phyloP scores from a whole-genome alignment of 2,113 vertebrate species.

The Microtus ochrogaster region DNA sequence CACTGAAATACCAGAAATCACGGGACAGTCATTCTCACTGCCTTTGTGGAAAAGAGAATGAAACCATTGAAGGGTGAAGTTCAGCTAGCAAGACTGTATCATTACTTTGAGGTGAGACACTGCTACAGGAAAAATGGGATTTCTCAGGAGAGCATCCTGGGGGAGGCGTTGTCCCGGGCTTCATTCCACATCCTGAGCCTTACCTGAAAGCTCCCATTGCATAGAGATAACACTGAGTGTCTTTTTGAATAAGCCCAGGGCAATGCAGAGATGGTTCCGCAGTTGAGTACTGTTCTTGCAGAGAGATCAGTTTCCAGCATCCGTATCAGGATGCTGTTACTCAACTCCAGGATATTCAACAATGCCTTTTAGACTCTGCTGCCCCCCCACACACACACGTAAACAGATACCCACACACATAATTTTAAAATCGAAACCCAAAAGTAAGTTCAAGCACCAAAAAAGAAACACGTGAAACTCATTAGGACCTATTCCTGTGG shows the following conservation, averaged over 20 bases:
- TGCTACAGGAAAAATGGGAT: background rate
- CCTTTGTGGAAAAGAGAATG: background rate
- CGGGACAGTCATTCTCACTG: background rate
- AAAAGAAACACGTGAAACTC: background rate
- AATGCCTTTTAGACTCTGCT: background rate
- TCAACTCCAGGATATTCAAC: no score
- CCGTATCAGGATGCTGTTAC: background rate
- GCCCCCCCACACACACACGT: background rate
- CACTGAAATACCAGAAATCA: background rate
- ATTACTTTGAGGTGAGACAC: background rate
- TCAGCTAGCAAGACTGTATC: background rate
- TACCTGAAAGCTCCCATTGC: background rate
- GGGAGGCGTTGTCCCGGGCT: background rate
- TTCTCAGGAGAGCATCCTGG: background rate
- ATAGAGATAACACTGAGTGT: background rate
- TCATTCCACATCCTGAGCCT: background rate
- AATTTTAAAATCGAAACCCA: background rate
- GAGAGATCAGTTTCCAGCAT: background rate
- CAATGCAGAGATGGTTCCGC: background rate
- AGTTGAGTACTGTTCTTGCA: background rate
- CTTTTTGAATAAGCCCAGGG: background rate
- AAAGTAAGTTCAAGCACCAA: background rate
- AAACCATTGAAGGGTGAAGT: background rate
- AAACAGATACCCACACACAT: background rate
- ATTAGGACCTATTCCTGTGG: background rate